These are phyloP conservation scores for Cotesia congregata DNA, from an alignment of 2,888 invertebrate genomes.

Conservation along the genomic window DNA sequence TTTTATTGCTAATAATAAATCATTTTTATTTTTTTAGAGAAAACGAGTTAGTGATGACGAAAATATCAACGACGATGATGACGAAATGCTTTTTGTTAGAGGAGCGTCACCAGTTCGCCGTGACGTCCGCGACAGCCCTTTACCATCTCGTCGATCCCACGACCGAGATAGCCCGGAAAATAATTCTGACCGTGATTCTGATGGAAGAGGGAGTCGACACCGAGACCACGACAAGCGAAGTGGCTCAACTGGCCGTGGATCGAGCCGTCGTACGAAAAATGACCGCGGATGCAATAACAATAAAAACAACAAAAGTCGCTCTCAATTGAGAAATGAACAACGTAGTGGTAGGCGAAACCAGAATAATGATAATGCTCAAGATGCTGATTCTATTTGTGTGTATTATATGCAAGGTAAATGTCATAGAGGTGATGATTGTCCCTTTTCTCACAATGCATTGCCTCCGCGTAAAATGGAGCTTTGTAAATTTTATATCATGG, in stretches of 20 bases:
- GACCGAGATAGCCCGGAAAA: conserved; percentile 73
- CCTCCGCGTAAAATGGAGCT: conserved; percentile 91
- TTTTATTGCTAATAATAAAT: conserved; percentile 18
- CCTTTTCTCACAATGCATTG: conserved; percentile 86
- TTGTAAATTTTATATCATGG: conserved; percentile 97
- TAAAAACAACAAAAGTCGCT: conserved; percentile 62
- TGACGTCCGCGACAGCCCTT: conserved; percentile 52
- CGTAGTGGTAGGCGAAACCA: conserved; percentile 70
- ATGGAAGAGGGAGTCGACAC: conserved; percentile 69
- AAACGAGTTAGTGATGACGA: conserved; percentile 70
- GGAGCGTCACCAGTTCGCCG: conserved; percentile 79
- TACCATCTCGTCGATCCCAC: conserved; percentile 62
- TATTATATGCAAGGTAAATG: conserved; percentile 93
- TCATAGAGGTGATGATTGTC: conserved; percentile 85
- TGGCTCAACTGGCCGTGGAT: conserved; percentile 49
- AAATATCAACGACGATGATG: conserved; percentile 76
- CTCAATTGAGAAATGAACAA: conserved; percentile 62
- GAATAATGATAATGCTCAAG: conserved; percentile 73
- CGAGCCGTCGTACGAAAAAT: conserved; percentile 72
- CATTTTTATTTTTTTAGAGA: conserved; percentile 68
- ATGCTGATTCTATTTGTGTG: conserved; percentile 82
- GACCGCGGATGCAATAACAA: conserved; percentile 67
- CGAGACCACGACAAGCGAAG: conserved; percentile 63
- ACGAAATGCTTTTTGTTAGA: conserved; percentile 84
- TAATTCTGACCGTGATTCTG: conserved; percentile 63